A percentile compares a stretch with the other conserved stretches of the same genome.
These are phyloP conservation scores for Dipodomys ordii DNA, from an alignment of 2,113 vertebrate species.

Conservation along the genomic window DNA sequence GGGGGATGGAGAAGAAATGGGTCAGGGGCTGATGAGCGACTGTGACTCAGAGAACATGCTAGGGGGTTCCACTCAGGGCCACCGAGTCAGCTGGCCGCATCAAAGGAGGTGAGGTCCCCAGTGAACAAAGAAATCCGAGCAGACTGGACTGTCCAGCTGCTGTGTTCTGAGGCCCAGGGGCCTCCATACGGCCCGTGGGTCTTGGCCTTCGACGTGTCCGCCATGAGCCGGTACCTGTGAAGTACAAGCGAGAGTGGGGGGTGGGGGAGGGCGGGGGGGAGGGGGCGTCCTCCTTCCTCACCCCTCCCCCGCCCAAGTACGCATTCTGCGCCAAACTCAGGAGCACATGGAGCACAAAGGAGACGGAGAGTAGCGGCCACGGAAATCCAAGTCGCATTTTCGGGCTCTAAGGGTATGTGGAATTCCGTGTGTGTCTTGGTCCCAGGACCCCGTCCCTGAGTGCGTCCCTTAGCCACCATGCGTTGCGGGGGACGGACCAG, in stretches of 20 bases:
- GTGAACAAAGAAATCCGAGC: not conserved
- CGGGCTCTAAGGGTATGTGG: not conserved
- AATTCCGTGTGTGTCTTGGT: rapidly evolving
- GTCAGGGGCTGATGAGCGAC: too few species aligned
- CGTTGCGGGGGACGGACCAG: too few species aligned
- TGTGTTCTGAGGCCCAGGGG: not conserved
- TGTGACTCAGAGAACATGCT: not conserved
- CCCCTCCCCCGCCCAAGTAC: too few species aligned
- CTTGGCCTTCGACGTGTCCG: rapidly evolving
- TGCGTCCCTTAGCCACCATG: not conserved
- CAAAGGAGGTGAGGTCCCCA: not conserved
- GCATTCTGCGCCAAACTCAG: not conserved
- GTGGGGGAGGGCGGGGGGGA: rapidly evolving
- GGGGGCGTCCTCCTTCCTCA: rapidly evolving
- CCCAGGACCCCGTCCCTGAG: not conserved
- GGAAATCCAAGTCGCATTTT: rapidly evolving
- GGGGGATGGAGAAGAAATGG: not conserved
- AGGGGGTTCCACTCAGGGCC: not conserved
- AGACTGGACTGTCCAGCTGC: not conserved
- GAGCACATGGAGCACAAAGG: not conserved
- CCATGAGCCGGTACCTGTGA: not conserved
- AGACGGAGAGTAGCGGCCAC: not conserved
- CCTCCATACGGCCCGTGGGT: not conserved
- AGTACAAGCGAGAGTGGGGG: too few species aligned
- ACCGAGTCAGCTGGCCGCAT: rapidly evolving